Percentiles rank a stretch among this genome's conserved stretches.
Conservation (phyloP, 2,113 vertebrate genomes). For the Anas platyrhynchos region DNA sequence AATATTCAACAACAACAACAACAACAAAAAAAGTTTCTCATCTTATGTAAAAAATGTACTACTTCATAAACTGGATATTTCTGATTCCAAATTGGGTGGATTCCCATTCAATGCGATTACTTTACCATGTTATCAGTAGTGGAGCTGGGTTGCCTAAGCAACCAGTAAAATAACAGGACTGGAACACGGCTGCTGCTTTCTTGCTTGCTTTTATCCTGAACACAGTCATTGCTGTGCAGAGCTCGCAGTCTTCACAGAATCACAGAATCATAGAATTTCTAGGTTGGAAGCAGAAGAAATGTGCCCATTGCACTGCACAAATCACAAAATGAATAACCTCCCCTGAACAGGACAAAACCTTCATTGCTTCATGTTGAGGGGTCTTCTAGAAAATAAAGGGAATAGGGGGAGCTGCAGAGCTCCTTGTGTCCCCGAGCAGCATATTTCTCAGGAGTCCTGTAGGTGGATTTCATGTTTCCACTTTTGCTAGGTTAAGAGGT, state of each 20-base stretch:
- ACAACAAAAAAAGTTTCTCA: neutral
- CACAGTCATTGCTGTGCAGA: neutral
- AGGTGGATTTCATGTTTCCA: neutral
- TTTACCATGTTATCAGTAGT: neutral
- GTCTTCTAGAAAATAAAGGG: neutral
- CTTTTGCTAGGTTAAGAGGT: neutral
- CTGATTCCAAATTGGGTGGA: neutral
- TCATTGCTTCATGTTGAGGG: neutral
- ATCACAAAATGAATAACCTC: neutral
- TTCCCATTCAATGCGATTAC: slow-evolving; percentile 37
- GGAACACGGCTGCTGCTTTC: neutral
- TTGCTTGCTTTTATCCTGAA: neutral
- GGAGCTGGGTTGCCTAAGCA: slow-evolving; percentile 58
- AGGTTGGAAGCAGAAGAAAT: neutral
- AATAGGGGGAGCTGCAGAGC: neutral
- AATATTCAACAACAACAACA: neutral
- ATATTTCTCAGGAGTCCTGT: neutral
- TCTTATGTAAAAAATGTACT: neutral
- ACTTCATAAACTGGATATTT: neutral
- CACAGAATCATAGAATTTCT: no score
- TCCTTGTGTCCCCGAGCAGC: neutral
- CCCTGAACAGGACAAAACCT: neutral
- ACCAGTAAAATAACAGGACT: neutral
- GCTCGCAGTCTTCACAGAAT: neutral
- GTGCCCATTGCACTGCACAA: neutral